Percentiles rank a stretch among this genome's conserved stretches.
phyloP scores from a whole-genome alignment of 2,113 vertebrate species.

The Pedionomus torquatus region DNA sequence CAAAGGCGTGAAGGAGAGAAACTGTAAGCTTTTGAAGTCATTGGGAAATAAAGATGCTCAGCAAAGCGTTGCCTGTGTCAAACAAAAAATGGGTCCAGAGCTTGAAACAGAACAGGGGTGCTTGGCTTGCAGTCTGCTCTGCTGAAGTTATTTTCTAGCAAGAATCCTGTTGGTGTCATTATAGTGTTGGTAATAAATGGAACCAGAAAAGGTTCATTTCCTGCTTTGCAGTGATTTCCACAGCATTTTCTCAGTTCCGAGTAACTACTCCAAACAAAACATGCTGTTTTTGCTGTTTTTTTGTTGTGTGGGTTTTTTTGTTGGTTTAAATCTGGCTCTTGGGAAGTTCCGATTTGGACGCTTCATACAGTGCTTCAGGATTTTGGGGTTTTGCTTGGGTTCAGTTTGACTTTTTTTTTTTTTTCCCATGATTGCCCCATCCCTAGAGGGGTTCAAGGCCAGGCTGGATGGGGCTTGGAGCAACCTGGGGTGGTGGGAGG shows the following conservation, averaged over 20 bases:
- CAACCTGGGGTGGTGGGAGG: no score
- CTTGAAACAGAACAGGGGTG: background rate
- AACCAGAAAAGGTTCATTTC: background rate
- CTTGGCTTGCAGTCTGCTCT: background rate
- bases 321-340: background rate
- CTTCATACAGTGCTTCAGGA: background rate
- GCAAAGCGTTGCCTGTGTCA: background rate
- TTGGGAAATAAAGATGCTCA: background rate
- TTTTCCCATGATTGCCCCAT: no score
- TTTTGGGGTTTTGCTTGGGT: background rate
- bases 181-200: background rate
- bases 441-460: no score
- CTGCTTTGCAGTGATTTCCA: background rate
- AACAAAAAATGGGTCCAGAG: background rate
- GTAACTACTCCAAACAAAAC: background rate
- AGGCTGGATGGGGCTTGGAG: no score
- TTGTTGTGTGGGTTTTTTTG: background rate
- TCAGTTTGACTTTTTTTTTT: background rate
- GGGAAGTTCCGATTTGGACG: background rate
- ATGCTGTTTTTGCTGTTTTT: background rate
- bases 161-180: background rate
- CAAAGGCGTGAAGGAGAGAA: background rate
- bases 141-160: background rate
- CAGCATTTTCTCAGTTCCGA: background rate
- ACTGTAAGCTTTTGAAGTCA: background rate